Evolutionary conservation across 1,140 invertebrate genomes (phyloP), one percentile per base, ranked within the genome.

Genomic region (Galleria mellonella): DNA sequence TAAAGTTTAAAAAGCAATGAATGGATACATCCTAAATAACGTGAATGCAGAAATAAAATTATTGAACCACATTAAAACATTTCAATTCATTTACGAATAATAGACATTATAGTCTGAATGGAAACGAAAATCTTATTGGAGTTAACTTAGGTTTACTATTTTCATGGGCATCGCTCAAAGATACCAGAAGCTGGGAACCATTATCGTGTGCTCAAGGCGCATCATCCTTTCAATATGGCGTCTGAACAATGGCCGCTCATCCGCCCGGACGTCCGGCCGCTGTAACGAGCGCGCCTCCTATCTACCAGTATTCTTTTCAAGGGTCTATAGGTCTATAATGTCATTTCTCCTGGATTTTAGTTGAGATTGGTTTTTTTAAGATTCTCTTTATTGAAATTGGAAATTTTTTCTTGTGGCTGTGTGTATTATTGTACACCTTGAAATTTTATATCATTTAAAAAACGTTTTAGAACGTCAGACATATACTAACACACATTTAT

Each of bases 151-250:
- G 41, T 43, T 14, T 8, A 10, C 41, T 12, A 43, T 43, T 43
- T 43, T 42, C 31, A 11, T 4, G 28, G 28, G 17, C 10, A 17
- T 8, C 36, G 36, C 9, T 10, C 15, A 38, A n/a, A n/a, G 36
- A 38, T 38, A 17, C 36, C 45, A 23, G 43, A 51, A 37, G 33
- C 47, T 43, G 36, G 39, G 41, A 45, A 47, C 63, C 57, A 72
- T 77, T 77, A 72, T 71, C 52, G 52, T 51, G 55, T 46, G 54
- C 56, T 57, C 40, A 57, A 57, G 61, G 64, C 61, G 60, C 67
- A 66, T 69, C 65, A 71, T 75, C 71, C 76, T 72, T 72, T 70
- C 70, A 81, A 77, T 74, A 77, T 62, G 58, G 55, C 54, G 59
- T 37, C 61, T 62, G 73, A 76, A 81, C 73, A 81, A 81, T 77